Conservation (phyloP, 2,888 invertebrate species). For the Sisyra terminalis region DNA sequence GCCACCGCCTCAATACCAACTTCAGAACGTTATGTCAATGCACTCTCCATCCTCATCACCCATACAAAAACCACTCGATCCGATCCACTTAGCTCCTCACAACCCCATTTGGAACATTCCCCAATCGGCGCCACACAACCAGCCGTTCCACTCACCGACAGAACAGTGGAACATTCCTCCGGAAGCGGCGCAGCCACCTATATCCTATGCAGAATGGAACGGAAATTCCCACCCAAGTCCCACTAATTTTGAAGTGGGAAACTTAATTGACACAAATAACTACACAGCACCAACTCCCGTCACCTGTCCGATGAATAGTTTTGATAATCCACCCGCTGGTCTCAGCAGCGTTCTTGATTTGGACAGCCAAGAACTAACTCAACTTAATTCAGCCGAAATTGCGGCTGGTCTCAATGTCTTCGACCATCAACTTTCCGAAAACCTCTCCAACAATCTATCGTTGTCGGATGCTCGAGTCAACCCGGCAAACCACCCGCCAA, state of each 20-base stretch:
- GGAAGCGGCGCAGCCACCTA: slow-evolving; percentile 5
- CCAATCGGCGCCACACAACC: not conserved
- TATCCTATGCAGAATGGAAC: slow-evolving; percentile 5
- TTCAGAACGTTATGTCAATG: slow-evolving; percentile 9
- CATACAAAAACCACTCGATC: slow-evolving; percentile 7
- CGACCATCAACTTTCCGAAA: slow-evolving; percentile 27
- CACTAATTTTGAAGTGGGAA: not conserved
- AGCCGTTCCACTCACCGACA: not conserved
- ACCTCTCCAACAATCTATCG: slow-evolving; percentile 29
- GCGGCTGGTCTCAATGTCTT: slow-evolving; percentile 19
- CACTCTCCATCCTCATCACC: slow-evolving; percentile 11
- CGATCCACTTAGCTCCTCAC: not conserved
- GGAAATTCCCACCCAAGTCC: not conserved
- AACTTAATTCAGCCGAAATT: slow-evolving; percentile 26
- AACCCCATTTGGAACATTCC: not conserved
- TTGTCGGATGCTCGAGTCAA: slow-evolving; percentile 24
- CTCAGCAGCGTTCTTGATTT: slow-evolving; percentile 21
- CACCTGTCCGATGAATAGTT: slow-evolving; percentile 6
- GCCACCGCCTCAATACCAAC: no score
- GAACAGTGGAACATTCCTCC: slow-evolving; percentile 1
- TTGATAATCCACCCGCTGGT: slow-evolving; percentile 15
- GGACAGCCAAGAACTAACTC: slow-evolving; percentile 22
- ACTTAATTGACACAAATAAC: slow-evolving; percentile 3
- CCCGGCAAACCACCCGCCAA: slow-evolving; percentile 16
- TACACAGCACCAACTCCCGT: not conserved